Evolutionary conservation across 2,797 vertebrate genomes (phyloP).

Genomic region (Ptychadena robeensis): DNA sequence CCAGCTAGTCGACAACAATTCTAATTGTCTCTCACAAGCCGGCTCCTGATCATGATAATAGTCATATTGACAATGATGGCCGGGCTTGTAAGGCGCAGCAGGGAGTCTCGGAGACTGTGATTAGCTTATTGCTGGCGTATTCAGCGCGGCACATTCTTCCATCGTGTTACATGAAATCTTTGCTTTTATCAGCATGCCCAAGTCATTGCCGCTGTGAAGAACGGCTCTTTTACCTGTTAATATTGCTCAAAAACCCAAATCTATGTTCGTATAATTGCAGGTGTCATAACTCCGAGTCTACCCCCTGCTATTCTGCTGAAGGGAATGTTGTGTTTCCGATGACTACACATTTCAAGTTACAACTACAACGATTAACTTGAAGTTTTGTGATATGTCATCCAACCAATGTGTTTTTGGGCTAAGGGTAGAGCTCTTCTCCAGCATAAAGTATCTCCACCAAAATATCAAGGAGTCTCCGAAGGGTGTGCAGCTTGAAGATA

Average conservation of each 20-base stretch:
- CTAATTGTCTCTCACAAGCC: constrained; percentile 25
- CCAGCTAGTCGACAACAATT: constrained; percentile 36
- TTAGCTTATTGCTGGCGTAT: constrained; percentile 19
- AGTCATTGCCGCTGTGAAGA: not conserved
- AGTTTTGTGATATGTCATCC: not conserved
- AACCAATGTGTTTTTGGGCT: too few species aligned
- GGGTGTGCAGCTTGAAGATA: too few species aligned
- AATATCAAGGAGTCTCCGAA: too few species aligned
- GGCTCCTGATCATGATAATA: constrained; percentile 52
- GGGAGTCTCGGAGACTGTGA: constrained; percentile 25
- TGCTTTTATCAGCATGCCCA: constrained; percentile 33
- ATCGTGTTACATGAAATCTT: not conserved
- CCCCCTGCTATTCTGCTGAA: not conserved
- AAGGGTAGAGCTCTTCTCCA: too few species aligned
- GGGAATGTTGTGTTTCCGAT: not conserved
- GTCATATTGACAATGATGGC: constrained; percentile 38
- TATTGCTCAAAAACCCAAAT: not conserved
- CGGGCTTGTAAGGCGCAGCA: constrained; percentile 31
- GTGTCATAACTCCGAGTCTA: constrained; percentile 8
- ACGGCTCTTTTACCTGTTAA: not conserved
- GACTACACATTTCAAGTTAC: too few species aligned
- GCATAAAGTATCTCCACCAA: too few species aligned
- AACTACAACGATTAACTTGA: not conserved
- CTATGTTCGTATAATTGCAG: not conserved
- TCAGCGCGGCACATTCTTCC: not conserved